Evolutionary conservation across 1,140 invertebrate species (phyloP), one percentile per base, ranked within the genome.

Genomic region (Cotesia typhae): DNA sequence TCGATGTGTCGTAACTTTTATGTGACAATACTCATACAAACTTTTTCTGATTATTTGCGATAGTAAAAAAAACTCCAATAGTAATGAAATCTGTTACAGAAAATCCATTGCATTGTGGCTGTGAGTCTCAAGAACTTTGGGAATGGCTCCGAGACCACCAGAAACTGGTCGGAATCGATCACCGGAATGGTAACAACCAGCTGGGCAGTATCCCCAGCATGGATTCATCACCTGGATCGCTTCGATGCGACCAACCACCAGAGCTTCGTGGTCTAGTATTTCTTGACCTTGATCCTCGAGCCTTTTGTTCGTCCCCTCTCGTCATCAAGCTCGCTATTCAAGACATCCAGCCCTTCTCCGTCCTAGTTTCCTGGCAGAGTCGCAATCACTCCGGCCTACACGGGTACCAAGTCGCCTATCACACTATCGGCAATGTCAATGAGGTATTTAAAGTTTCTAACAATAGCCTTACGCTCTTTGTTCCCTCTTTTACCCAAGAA

Each of bases 291-390:
- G 91, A 93, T 78, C 92, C 94, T 6, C 91, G 92, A 72, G 90
- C 92, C 78, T 93, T 97, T 79, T 97, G 95, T 81, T 92, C 94
- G 70, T 89, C 92, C 65, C 94, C 94, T 4, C 86, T 95, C 75
- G 91, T 96, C 73, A 87, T 93, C 55, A 92, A 93, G 82, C 88
- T 97, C 35, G 93, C 93, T 71, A 94, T 96, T 75, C 92, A 94
- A 85, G 94, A 96, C 82, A 93, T 96, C 41, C 94, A 95, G 84
- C 94, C 94, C 2, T 94, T 93, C 84, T 94, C 93, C n/a, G 91
- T 96, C 41, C 87, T 95, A 67, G 93, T 96, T 10, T 93, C 94
- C 66, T 96, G 95, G 95, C 93, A 96, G 82, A 94, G 94, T 76
- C 90, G 94, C 76, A 96, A 96, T 87, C 92, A 95, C 84, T 93